Evolutionary conservation across 1,140 invertebrate genomes (phyloP), one percentile per base, ranked within the genome.

Genomic region (Drosophila kohkoa): DNA sequence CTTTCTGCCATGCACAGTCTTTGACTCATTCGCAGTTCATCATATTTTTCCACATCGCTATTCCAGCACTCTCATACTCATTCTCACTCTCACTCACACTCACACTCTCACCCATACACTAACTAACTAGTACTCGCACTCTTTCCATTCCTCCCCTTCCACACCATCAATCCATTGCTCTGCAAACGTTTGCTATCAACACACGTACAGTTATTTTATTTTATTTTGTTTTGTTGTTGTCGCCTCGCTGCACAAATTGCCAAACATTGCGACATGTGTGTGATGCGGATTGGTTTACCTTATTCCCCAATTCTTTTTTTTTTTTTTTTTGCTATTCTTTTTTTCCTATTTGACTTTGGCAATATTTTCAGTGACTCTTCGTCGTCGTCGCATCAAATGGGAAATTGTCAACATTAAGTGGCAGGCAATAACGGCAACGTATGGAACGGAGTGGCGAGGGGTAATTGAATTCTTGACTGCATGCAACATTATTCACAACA

Each of bases 401-500:
- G 81, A 89, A 89, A 89, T 85, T 89, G 85, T 90, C 86, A 89
- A 89, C 85, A 89, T 89, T 89, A 89, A 66, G 85, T 81, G 85
- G 67, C 71, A 81, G 81, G 60, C 83, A 88, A 69, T 75, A 72
- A 75, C 64, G 77, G 45, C 28, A 45, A 35, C 15, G 15, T 5
- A 32, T 11, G 51, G 13, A 38, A 41, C n/a, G 16, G 35, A 10
- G 11, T 28, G 66, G 20, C 8, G 54, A 13, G 75, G 66, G 74
- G 81, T 90, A 89, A 90, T 89, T 89, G 85, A 89, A 90, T 89
- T 85, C 81, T 79, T 68, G 78, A 75, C 71, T 89, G 85, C 67
- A 80, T 72, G 54, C 74, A 83, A 77, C 83, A 83, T 87, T 87
- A 87, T 88, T 87, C 83, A 69, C 83, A 80, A 75, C 82, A 82